Evolutionary conservation across 2,888 invertebrate genomes (phyloP).

Genomic region (Drosophila helvetica): DNA sequence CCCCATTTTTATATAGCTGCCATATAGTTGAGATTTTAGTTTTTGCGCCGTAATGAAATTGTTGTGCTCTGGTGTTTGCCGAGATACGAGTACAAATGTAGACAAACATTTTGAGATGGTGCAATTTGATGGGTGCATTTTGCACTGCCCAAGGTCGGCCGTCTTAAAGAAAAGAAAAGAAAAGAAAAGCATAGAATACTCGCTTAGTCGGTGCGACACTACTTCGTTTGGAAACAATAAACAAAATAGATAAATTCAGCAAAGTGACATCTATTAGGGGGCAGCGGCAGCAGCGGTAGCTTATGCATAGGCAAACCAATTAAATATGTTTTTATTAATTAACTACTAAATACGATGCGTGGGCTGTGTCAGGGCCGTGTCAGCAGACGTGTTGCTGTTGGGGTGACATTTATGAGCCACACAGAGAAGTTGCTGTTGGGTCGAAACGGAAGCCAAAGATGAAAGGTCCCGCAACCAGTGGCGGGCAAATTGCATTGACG

Average conservation of each 20-base stretch:
- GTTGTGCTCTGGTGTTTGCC: slow-evolving; percentile 24
- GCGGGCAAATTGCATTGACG: slow-evolving; percentile 48
- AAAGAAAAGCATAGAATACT: neutral
- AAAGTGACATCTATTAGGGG: slow-evolving; percentile 40
- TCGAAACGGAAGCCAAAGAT: slow-evolving; percentile 32
- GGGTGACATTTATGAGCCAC: slow-evolving; percentile 45
- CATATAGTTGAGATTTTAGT: slow-evolving; percentile 52
- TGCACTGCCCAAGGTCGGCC: slow-evolving; percentile 46
- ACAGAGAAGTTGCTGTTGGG: slow-evolving; percentile 4
- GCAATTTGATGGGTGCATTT: slow-evolving; percentile 53
- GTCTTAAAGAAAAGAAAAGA: neutral
- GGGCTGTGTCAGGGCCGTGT: slow-evolving; percentile 33
- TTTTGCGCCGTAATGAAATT: slow-evolving; percentile 64
- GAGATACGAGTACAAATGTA: slow-evolving; percentile 51
- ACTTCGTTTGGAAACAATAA: neutral
- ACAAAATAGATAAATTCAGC: neutral
- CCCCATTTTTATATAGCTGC: slow-evolving; percentile 45
- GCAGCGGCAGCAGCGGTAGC: slow-evolving; percentile 40
- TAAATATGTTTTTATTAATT: slow-evolving; percentile 40
- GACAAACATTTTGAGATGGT: slow-evolving; percentile 59
- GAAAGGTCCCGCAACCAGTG: slow-evolving; percentile 26
- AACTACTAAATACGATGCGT: slow-evolving; percentile 46
- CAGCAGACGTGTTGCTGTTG: neutral
- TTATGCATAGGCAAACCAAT: neutral
- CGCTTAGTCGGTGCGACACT: neutral